phyloP scores from a whole-genome alignment of 2,113 vertebrate species.

The Sceloporus tristichus region DNA sequence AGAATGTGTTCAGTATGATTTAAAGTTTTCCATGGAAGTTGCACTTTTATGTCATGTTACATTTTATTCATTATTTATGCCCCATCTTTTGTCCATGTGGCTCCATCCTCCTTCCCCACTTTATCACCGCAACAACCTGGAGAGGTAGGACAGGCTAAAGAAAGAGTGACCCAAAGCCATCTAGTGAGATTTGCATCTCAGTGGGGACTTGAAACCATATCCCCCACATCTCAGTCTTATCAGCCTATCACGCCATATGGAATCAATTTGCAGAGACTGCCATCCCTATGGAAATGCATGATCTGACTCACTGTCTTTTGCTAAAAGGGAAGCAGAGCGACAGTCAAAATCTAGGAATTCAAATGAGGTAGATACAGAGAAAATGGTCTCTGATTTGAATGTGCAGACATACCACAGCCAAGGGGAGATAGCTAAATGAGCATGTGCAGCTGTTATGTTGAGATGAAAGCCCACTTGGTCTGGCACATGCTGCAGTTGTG shows the following conservation, averaged over 20 bases:
- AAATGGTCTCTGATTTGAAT: neutral
- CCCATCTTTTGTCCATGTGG: too few relatives aligned
- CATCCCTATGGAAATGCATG: neutral
- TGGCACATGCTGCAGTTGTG: neutral
- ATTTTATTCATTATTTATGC: too few relatives aligned
- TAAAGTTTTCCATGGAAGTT: too few relatives aligned
- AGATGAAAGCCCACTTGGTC: neutral
- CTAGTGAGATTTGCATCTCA: too few relatives aligned
- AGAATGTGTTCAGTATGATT: neutral
- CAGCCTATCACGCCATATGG: neutral
- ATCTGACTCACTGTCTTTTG: neutral
- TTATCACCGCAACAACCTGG: too few relatives aligned
- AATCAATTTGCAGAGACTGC: neutral
- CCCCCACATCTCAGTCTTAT: too few relatives aligned
- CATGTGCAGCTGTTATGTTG: too few relatives aligned
- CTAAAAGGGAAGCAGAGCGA: neutral
- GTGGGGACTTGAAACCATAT: too few relatives aligned
- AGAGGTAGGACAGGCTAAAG: too few relatives aligned
- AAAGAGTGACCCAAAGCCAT: too few relatives aligned
- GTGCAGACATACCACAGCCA: neutral
- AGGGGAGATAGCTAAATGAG: neutral
- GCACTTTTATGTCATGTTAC: too few relatives aligned
- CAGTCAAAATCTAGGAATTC: neutral
- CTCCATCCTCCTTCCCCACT: too few relatives aligned
- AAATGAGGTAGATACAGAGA: neutral